phyloP scores from a whole-genome alignment of 2,113 vertebrate genomes.

The Elachura formosa region DNA sequence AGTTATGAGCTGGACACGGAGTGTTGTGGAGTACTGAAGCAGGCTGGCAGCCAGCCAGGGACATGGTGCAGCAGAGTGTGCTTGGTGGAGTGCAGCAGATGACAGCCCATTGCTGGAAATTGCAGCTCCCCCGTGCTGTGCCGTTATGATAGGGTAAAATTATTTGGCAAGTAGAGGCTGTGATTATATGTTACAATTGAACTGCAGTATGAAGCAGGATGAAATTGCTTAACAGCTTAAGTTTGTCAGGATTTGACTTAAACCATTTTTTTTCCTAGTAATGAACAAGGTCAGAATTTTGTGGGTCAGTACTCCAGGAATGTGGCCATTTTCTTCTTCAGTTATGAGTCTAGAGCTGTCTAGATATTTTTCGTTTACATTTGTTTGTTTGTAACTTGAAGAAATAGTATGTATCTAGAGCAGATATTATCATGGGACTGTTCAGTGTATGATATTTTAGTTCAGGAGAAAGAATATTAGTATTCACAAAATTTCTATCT shows the following conservation, averaged over 20 bases:
- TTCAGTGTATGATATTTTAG: neutral
- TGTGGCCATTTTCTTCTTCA: neutral
- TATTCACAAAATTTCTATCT: neutral
- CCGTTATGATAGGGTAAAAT: constrained; percentile 31
- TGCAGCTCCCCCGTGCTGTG: neutral
- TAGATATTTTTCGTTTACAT: neutral
- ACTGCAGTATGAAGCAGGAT: neutral
- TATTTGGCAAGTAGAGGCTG: constrained; percentile 25
- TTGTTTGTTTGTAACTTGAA: neutral
- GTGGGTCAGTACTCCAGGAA: neutral
- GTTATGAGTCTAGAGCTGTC: neutral
- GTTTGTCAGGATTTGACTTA: constrained; percentile 11
- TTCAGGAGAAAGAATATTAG: neutral
- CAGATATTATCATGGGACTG: neutral
- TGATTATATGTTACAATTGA: constrained; percentile 38
- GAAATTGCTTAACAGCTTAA: constrained; percentile 39
- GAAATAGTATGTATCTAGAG: neutral
- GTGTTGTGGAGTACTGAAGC: neutral
- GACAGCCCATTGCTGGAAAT: constrained; percentile 23
- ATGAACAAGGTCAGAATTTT: neutral
- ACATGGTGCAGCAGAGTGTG: neutral
- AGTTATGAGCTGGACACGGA: constrained; percentile 21
- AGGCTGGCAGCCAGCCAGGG: neutral
- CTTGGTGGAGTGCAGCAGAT: constrained; percentile 26
- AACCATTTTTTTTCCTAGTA: constrained; percentile 13